Conservation (phyloP, 2,797 vertebrate genomes). For the Anguilla anguilla region DNA sequence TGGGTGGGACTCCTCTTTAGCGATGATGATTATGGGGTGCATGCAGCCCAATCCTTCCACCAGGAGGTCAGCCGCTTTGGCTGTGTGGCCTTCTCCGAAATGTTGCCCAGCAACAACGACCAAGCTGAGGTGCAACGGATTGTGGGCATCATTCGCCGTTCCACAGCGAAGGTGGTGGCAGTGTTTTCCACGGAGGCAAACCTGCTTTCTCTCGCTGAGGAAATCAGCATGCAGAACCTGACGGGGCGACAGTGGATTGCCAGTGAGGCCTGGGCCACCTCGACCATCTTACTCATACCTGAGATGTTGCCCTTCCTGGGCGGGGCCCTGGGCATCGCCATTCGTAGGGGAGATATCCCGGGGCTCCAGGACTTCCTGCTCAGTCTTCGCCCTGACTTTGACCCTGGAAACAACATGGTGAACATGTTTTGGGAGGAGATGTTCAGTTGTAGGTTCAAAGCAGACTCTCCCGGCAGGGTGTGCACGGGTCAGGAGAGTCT, state of each 20-base stretch:
- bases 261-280: conserved; percentile 55
- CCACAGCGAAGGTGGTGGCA: conserved; percentile 50
- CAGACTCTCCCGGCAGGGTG: conserved; percentile 17
- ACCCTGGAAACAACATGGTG: conserved; percentile 44
- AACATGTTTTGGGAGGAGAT: conserved; percentile 62
- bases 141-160: conserved; percentile 34
- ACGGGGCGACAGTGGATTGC: conserved; percentile 58
- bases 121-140: conserved; percentile 38
- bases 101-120: conserved; percentile 57
- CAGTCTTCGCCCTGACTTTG: conserved; percentile 39
- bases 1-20: conserved; percentile 68
- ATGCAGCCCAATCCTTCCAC: conserved; percentile 60
- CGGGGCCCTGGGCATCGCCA: conserved; percentile 62
- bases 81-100: conserved; percentile 65
- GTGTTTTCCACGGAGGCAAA: conserved; percentile 36
- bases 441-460: conserved; percentile 59
- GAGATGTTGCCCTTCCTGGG: conserved; percentile 53
- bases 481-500: conserved; percentile 61
- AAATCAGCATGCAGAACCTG: conserved; percentile 58
- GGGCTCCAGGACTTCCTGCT: conserved; percentile 61
- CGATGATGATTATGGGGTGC: conserved; percentile 67
- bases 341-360: conserved; percentile 65
- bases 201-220: conserved; percentile 46
- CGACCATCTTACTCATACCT: conserved; percentile 44
- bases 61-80: conserved; percentile 46